phyloP scores from a whole-genome alignment of 1,140 invertebrate species.

The Cecropterus lyciades region DNA sequence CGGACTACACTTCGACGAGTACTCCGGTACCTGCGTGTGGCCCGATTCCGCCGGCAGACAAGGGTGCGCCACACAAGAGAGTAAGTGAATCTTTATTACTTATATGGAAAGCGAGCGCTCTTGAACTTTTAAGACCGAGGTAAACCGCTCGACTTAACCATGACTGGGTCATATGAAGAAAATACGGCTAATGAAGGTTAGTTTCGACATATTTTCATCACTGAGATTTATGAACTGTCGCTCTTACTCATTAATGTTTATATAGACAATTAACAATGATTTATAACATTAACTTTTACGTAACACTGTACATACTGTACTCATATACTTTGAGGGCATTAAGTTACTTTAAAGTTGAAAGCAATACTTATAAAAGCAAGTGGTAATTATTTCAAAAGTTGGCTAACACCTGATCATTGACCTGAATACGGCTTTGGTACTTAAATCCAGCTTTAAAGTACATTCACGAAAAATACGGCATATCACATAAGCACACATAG shows the following conservation, averaged over 20 bases:
- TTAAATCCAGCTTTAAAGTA: conserved; percentile 21
- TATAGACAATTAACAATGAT: too few relatives aligned
- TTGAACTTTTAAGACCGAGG: conserved; percentile 9
- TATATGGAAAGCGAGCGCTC: conserved; percentile 15
- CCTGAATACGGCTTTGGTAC: conserved; percentile 27
- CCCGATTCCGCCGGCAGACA: conserved; percentile 91
- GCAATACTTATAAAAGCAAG: not conserved
- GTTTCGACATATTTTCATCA: too few relatives aligned
- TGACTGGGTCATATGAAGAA: not conserved
- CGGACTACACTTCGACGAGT: conserved; percentile 95
- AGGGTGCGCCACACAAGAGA: conserved; percentile 86
- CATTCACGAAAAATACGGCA: conserved; percentile 35
- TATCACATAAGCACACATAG: conserved; percentile 17
- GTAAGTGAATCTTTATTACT: conserved; percentile 58
- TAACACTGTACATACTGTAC: too few relatives aligned
- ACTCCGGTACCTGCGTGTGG: conserved; percentile 94
- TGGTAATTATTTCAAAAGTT: conserved; percentile 23
- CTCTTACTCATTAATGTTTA: too few relatives aligned
- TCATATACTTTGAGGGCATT: not conserved
- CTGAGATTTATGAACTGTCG: too few relatives aligned
- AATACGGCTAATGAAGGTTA: not conserved
- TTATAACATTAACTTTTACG: too few relatives aligned
- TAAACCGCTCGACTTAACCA: not conserved
- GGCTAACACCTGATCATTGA: conserved; percentile 25
- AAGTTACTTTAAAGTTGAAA: not conserved